A percentile compares a stretch with the other conserved stretches of the same genome.
These are phyloP conservation scores for Phoxinus phoxinus DNA, from an alignment of 2,113 vertebrate species.

Conservation along the genomic window DNA sequence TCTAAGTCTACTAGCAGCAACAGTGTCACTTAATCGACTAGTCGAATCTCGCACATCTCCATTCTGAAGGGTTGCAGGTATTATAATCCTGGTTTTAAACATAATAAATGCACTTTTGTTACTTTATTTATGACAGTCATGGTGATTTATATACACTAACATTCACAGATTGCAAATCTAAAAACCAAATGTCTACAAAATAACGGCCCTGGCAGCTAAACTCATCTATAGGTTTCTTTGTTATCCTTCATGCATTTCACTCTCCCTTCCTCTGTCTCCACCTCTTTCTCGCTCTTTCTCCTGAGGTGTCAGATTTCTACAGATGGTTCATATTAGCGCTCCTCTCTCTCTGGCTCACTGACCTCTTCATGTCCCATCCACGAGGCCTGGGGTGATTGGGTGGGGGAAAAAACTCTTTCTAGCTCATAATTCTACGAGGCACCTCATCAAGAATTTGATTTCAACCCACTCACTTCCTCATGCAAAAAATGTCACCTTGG, in stretches of 20 bases:
- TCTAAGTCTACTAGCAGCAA: too few species aligned
- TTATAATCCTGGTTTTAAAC: not conserved
- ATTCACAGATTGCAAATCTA: constrained; percentile 5
- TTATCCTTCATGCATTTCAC: constrained; percentile 62
- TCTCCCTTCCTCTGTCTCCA: constrained; percentile 39
- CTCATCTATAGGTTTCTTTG: constrained; percentile 74
- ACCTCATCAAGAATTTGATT: constrained; percentile 31
- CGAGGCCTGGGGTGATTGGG: constrained; percentile 58
- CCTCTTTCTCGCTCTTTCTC: constrained; percentile 43
- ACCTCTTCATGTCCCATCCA: constrained; percentile 68
- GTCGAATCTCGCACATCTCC: too few species aligned
- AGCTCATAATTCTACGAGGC: constrained; percentile 32
- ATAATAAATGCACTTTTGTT: not conserved
- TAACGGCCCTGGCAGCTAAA: constrained; percentile 51
- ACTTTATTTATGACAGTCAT: not conserved
- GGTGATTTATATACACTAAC: not conserved
- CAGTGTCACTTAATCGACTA: too few species aligned
- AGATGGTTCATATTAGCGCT: constrained; percentile 79
- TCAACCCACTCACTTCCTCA: not conserved
- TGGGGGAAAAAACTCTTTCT: constrained; percentile 55
- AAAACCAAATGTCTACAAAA: constrained; percentile 34
- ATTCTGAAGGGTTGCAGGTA: not conserved
- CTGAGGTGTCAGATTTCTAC: constrained; percentile 79
- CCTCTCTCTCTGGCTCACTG: constrained; percentile 66
- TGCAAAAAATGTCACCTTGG: constrained; percentile 6